Percentiles rank a stretch among this genome's conserved stretches.
These are phyloP conservation scores for Brachystomella parvula DNA, from an alignment of 1,140 invertebrate genomes.

Conservation along the genomic window DNA sequence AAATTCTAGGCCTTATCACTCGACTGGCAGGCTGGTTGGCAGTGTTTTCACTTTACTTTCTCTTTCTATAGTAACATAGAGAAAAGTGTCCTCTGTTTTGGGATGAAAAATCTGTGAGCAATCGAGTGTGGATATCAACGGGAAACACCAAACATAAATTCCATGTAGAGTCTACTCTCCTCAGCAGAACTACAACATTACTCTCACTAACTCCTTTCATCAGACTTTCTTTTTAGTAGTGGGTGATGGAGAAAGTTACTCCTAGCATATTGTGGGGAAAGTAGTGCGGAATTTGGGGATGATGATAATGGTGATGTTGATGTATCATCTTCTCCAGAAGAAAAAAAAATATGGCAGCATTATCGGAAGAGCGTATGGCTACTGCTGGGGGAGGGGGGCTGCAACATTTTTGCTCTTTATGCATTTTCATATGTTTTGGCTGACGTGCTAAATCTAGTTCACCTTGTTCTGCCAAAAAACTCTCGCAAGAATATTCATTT, in stretches of 20 bases:
- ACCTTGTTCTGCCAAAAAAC: no score
- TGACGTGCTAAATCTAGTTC: no score
- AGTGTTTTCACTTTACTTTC: conserved; percentile 35
- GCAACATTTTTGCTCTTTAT: no score
- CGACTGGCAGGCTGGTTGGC: conserved; percentile 37
- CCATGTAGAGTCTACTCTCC: conserved; percentile 17
- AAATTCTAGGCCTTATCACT: conserved; percentile 38
- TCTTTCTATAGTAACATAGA: conserved; percentile 1
- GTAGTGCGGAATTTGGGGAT: conserved; percentile 1
- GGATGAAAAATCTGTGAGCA: conserved; percentile 39
- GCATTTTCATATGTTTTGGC: no score
- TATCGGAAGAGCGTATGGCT: no score
- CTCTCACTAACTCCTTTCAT: background rate
- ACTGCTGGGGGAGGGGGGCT: no score
- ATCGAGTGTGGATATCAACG: conserved; percentile 39
- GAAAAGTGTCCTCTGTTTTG: conserved; percentile 9
- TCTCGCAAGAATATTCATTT: no score
- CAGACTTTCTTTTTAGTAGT: background rate
- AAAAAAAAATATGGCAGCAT: no score
- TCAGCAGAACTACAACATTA: background rate
- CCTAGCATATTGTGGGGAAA: background rate
- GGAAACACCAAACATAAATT: conserved; percentile 39
- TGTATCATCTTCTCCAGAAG: conserved; percentile 11
- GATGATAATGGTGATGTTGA: conserved; percentile 12
- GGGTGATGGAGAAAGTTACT: background rate